phyloP scores from a whole-genome alignment of 2,797 vertebrate species.

The Chelonia mydas region DNA sequence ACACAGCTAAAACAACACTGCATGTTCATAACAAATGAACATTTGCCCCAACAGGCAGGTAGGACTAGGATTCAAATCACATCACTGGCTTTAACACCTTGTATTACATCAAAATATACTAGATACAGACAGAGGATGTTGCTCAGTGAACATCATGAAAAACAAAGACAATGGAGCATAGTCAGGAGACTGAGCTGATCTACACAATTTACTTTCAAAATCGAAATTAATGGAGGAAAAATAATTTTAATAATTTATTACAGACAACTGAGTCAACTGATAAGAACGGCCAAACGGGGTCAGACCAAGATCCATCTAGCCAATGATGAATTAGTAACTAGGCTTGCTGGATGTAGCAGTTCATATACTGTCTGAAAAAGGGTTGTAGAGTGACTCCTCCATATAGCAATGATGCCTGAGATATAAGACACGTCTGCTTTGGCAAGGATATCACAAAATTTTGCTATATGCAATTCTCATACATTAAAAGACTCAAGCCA shows the following conservation, averaged over 20 bases:
- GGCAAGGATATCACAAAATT: constrained; percentile 57
- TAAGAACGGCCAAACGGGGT: no score
- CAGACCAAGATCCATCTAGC: no score
- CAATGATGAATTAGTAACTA: constrained; percentile 36
- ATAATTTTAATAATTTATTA: neutral
- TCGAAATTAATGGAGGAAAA: neutral
- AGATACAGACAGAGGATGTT: neutral
- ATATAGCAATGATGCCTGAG: constrained; percentile 62
- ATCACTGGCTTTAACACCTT: neutral
- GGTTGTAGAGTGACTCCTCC: constrained; percentile 49
- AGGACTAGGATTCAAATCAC: neutral
- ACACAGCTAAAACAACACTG: neutral
- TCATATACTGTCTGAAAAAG: constrained; percentile 57
- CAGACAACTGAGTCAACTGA: neutral
- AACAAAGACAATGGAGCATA: neutral
- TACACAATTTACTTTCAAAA: constrained; percentile 14
- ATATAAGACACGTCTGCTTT: constrained; percentile 63
- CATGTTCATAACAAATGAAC: neutral
- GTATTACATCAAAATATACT: neutral
- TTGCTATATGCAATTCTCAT: constrained; percentile 60
- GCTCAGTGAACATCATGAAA: neutral
- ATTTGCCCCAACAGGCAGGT: neutral
- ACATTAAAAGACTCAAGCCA: constrained; percentile 67
- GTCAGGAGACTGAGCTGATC: neutral
- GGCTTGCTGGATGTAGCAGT: constrained; percentile 55